These are phyloP conservation scores for Poecile atricapillus DNA, from an alignment of 2,113 vertebrate species.

Conservation along the genomic window DNA sequence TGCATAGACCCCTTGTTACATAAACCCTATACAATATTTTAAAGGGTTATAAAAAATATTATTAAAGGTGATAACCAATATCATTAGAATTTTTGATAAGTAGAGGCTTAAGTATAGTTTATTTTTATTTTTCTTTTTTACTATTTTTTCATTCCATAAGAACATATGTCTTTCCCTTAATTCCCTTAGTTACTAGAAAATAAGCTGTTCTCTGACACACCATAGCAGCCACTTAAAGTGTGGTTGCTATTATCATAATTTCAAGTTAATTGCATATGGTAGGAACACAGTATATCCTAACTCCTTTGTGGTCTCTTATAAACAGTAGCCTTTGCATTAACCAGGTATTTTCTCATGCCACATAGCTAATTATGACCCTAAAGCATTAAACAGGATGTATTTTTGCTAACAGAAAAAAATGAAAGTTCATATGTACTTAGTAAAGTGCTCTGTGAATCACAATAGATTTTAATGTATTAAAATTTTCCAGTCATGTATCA, in stretches of 20 bases:
- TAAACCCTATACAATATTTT: background rate
- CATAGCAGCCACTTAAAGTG: background rate
- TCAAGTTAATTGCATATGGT: background rate
- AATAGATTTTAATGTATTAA: background rate
- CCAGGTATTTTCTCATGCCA: background rate
- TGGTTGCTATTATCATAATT: background rate
- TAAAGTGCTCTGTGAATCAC: background rate
- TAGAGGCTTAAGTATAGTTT: background rate
- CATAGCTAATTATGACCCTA: background rate
- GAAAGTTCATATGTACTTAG: background rate
- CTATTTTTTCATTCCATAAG: background rate
- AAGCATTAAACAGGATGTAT: background rate
- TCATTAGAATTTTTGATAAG: background rate
- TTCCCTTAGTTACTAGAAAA: background rate
- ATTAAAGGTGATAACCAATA: background rate
- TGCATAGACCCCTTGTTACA: rapidly evolving
- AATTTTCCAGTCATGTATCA: background rate
- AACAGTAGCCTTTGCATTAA: background rate
- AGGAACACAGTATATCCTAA: background rate
- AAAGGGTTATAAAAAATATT: background rate
- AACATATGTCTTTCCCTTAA: background rate
- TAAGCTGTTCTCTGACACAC: background rate
- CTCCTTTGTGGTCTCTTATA: background rate
- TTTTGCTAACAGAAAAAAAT: background rate
- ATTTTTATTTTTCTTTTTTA: background rate